These are phyloP conservation scores for Caradrina kadenii DNA, from an alignment of 2,888 invertebrate species.

Conservation along the genomic window DNA sequence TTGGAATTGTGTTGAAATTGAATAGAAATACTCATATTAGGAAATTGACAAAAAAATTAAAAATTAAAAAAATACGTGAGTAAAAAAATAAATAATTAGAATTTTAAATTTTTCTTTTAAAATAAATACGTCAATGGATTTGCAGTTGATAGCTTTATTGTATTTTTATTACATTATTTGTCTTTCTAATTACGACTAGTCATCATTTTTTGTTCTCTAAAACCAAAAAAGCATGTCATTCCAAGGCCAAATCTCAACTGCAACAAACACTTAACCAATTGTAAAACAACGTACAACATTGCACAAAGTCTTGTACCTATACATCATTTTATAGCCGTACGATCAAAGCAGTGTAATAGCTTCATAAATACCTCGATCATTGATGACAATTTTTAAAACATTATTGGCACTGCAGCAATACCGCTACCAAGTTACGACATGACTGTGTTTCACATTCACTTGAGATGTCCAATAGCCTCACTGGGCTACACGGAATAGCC, in stretches of 20 bases:
- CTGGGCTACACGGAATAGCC: conserved; percentile 20
- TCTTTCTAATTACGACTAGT: no score
- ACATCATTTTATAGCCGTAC: neutral
- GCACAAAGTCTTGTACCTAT: conserved; percentile 7
- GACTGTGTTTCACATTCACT: conserved; percentile 33
- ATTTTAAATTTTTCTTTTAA: no score
- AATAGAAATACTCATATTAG: no score
- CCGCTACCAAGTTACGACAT: conserved; percentile 19
- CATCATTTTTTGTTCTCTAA: neutral
- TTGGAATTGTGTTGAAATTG: no score
- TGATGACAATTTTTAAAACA: conserved; percentile 17
- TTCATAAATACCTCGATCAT: conserved; percentile 20
- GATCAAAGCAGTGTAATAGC: neutral
- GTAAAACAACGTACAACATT: conserved; percentile 1
- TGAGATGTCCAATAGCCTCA: conserved; percentile 25
- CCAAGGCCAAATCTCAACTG: neutral
- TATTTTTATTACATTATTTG: no score
- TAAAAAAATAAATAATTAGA: no score
- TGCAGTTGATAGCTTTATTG: no score
- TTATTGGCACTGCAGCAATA: conserved; percentile 32
- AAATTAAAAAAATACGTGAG: no score
- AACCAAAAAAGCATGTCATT: neutral
- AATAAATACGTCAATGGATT: no score
- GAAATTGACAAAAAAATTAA: no score
- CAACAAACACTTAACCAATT: no score